Conservation (phyloP, 2,888 invertebrate genomes). For the Brassicogethes aeneus region DNA sequence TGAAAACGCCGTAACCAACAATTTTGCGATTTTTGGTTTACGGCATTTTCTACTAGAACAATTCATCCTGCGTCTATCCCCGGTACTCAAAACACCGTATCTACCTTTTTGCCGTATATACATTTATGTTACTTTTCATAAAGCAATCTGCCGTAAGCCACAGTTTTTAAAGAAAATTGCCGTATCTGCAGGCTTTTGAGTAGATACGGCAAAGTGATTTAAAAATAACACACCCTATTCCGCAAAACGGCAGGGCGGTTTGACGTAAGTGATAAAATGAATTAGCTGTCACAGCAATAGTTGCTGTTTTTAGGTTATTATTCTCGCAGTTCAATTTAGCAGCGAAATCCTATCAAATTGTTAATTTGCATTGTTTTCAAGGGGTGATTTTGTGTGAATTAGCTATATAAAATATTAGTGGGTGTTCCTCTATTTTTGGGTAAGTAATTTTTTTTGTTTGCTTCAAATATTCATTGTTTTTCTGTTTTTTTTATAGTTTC, state of each 20-base stretch:
- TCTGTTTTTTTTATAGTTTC: neutral
- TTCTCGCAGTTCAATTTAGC: neutral
- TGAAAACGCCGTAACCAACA: too few relatives aligned
- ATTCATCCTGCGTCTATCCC: too few relatives aligned
- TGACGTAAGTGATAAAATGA: neutral
- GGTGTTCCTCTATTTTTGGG: neutral
- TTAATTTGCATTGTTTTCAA: neutral
- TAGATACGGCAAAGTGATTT: neutral
- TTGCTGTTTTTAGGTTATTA: neutral
- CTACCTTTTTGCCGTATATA: slow-evolving; percentile 1
- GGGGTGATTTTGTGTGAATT: neutral
- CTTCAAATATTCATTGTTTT: too few relatives aligned
- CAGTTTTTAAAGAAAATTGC: neutral
- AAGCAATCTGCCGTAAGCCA: too few relatives aligned
- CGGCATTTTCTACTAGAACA: too few relatives aligned
- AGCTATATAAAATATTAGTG: neutral
- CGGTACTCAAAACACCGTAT: too few relatives aligned
- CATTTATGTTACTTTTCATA: slow-evolving; percentile 1
- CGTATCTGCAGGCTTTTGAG: neutral
- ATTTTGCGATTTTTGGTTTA: too few relatives aligned
- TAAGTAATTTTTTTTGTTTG: neutral
- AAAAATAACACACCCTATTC: neutral
- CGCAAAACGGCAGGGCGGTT: neutral
- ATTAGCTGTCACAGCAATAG: too few relatives aligned
- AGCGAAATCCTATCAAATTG: neutral